Conservation (phyloP, 2,113 vertebrate genomes). For the Notothenia coriiceps region DNA sequence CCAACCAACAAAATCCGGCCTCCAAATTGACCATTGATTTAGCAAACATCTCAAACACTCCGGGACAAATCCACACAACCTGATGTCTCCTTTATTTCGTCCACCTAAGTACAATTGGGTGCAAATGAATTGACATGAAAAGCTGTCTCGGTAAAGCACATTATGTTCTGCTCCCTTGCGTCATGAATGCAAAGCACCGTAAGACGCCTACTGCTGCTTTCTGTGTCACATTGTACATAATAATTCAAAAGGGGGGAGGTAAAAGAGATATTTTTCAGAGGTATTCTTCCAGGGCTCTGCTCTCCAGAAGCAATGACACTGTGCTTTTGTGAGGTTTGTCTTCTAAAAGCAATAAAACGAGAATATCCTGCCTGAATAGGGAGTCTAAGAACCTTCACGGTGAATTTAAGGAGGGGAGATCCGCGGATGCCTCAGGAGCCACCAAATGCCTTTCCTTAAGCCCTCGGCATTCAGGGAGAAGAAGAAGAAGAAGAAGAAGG, state of each 20-base stretch:
- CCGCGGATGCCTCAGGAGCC: conserved; percentile 93
- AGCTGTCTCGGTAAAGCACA: conserved; percentile 3
- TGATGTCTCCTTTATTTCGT: background rate
- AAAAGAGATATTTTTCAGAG: background rate
- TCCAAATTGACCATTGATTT: background rate
- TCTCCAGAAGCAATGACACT: conserved; percentile 72
- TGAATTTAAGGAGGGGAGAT: conserved; percentile 85
- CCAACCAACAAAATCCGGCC: too few relatives aligned
- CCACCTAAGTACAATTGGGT: background rate
- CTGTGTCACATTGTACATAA: conserved; percentile 37
- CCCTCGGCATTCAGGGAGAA: conserved; percentile 90
- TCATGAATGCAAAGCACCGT: conserved; percentile 47
- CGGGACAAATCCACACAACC: background rate
- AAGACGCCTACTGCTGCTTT: conserved; percentile 34
- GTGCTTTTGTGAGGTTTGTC: conserved; percentile 77
- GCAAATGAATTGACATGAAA: conserved; percentile 37
- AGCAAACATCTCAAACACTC: background rate
- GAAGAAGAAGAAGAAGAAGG: conserved; percentile 57
- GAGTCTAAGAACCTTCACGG: conserved; percentile 91
- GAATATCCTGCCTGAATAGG: conserved; percentile 93
- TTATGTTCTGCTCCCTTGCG: conserved; percentile 11
- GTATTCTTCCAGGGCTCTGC: conserved; percentile 55
- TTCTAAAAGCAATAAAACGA: conserved; percentile 85
- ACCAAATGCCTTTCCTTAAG: conserved; percentile 95
- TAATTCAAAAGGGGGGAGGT: conserved; percentile 30